Evolutionary conservation across 2,888 invertebrate genomes (phyloP), one percentile per base, ranked within the genome.

Genomic region (Patella pellucida): DNA sequence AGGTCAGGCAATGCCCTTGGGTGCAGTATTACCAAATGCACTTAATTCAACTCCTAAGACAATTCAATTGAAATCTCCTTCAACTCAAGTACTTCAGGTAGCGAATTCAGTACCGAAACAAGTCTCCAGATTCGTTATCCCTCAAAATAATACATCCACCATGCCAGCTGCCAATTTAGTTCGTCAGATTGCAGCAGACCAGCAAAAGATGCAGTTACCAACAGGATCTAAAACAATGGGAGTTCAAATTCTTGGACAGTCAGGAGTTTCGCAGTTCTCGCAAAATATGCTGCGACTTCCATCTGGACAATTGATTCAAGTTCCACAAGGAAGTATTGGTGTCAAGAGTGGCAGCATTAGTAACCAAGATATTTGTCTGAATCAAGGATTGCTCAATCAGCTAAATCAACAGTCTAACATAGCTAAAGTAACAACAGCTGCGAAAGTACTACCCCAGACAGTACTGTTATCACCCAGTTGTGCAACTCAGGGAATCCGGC

Each of bases 101-200:
- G 62, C 62, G 2, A 19, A 19, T 62, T 62, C 62, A 15, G 19
- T 19, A 19, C 62, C 62, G 9, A 41, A 41, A 9, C 41, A 41
- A 41, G 41, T 41, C 41, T 19, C 62, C 62, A 62, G 12, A 19
- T 62, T 62, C n/a, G 16, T 19, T 19, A 62, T 62, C n/a, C 19
- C 62, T 2, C 62, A 62, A 62, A 62, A 19, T 62, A 62, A 62
- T 23, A 7, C 19, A 12, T 19, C 62, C 9, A 52, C 50, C 9
- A 52, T 71, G 23, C 23, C 41, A 41, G 23, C 71, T 12, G 41
- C 71, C 16, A 71, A 71, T 19, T 52, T 52, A 71, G 71, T 71
- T 2, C 41, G 52, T n/a, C 51, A 50, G 12, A 50, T 51, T 15
- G 71, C 23, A 11, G 15, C 68, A 68, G 23, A 51, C 14, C 71